A percentile compares a stretch with the other conserved stretches of the same genome.
phyloP scores from a whole-genome alignment of 2,888 invertebrate species.

The Melikaiella ostensackeni region DNA sequence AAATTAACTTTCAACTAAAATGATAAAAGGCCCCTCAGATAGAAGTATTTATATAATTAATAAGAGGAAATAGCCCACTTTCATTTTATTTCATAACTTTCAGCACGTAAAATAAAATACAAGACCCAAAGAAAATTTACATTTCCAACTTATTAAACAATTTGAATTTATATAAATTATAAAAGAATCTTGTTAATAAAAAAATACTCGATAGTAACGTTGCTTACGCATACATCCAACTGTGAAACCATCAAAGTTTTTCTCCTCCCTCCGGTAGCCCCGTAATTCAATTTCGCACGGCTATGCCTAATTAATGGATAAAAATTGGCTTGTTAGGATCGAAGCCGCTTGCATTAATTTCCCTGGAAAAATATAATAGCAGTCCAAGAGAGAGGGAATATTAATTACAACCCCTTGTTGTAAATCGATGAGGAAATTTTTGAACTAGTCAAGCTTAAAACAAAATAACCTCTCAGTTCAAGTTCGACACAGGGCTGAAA shows the following conservation, averaged over 20 bases:
- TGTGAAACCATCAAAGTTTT: neutral
- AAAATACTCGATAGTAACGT: neutral
- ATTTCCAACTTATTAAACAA: no score
- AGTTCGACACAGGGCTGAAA: constrained; percentile 39
- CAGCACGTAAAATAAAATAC: no score
- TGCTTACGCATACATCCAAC: neutral
- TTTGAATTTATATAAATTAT: no score
- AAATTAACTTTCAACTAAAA: no score
- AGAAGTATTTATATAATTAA: no score
- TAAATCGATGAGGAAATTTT: constrained; percentile 2
- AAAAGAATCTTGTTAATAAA: neutral
- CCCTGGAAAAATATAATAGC: neutral
- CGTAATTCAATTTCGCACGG: constrained; percentile 8
- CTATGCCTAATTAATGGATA: constrained; percentile 32
- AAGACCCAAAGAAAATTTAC: no score
- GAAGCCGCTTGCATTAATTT: constrained; percentile 35
- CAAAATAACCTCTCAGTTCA: neutral
- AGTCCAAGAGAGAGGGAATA: neutral
- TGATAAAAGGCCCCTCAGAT: no score
- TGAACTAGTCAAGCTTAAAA: neutral
- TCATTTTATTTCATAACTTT: no score
- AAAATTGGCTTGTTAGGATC: constrained; percentile 33
- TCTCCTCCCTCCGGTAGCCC: neutral
- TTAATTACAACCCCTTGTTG: constrained; percentile 14
- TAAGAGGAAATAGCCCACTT: no score